Base-by-base conservation (phyloP, 2,113 vertebrate species). In the Psilopogon haemacephalus region DNA sequence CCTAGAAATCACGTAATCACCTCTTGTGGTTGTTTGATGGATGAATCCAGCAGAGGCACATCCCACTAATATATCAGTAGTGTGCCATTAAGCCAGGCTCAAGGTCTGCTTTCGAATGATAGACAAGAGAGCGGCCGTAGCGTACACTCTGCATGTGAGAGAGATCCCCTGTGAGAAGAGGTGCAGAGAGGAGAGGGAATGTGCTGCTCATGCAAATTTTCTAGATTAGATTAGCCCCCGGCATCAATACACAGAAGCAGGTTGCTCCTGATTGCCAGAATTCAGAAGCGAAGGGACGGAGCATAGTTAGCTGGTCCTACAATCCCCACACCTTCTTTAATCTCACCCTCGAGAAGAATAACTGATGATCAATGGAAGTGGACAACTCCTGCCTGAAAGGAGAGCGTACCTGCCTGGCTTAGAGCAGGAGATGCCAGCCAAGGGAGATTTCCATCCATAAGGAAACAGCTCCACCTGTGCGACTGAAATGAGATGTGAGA, bases 391-490 rank as follows among this genome's bases (percentile, higher is more conserved):
- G 11, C 58, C 24, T 62, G 64, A 71, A 86, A 63, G 9, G 23
- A 87, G 50, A 33, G 23, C 9, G 30, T 71, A 77, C 37, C 52
- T 83, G 30, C 46, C 73, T 85, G 5, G 2, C 38, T 64, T 32
- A 58, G 58, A 84, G 15, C 8, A 3, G 44, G 32, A 86, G 14
- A 68, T 68, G 48, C 38, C 64, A 84, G 50, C 24, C 26, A 37
- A 59, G 21, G n/a, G 24, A 94, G 11, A 59, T 80, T 56, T 92
- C 86, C 11, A 87, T 89, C 64, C 69, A 38, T 63, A 80, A 89
- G 87, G 75, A 88, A 94, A 89, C 64, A 92, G 84, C 78, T 94
- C 91, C 91, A 94, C 64, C 79, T 88, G 75, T 85, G 82, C 16
- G 42, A 85, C 2, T 80, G 64, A 90, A 94, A 60, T 0, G 2